Evolutionary conservation across 1,140 invertebrate species (phyloP), one percentile per base, ranked within the genome.

Genomic region (Nasonia giraulti): DNA sequence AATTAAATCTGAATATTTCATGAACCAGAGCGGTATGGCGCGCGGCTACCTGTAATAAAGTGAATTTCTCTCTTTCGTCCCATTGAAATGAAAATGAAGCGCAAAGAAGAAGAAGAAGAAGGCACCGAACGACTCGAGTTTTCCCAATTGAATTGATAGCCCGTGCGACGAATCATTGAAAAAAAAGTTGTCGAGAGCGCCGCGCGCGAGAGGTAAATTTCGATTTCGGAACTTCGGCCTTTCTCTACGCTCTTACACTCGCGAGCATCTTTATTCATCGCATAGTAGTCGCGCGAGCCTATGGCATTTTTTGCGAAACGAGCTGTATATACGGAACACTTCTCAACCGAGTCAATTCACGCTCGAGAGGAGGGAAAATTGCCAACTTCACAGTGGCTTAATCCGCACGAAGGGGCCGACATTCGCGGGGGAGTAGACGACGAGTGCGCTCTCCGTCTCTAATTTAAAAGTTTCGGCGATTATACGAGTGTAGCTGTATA

Each of bases 1-100:
- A 83, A 83, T 83, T 83, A 83, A 83, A 83, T 83, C 62, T 68
- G 82, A 74, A 83, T 83, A 83, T 78, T 74, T 83, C 17, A 77
- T 31, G 75, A 44, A 55, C 40, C 69, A 75, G n/a, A 62, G 20
- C 69, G 1, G 8, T 27, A 27, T n/a, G 62, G 8, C 2, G n/a
- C 14, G n/a, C 62, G 62, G 20, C 31, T 71, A 62, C 55, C 68
- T 10, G 23, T 71, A 71, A 71, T 75, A 75, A 40, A 75, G 37
- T 40, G 73, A 75, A 75, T 75, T 75, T 75, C 68, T 69, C 68
- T 69, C 23, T 20, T 62, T 62, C 14, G 55, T 62, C n/a, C 23
- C 33, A 66, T 66, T 68, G 20, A 76, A 27, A 68, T 76, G 74
- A 83, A 83, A 83, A 83, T 44, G 73, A 44, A 31, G 33, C 14